Evolutionary conservation across 2,888 invertebrate species (phyloP).

Genomic region (Spodoptera exigua): DNA sequence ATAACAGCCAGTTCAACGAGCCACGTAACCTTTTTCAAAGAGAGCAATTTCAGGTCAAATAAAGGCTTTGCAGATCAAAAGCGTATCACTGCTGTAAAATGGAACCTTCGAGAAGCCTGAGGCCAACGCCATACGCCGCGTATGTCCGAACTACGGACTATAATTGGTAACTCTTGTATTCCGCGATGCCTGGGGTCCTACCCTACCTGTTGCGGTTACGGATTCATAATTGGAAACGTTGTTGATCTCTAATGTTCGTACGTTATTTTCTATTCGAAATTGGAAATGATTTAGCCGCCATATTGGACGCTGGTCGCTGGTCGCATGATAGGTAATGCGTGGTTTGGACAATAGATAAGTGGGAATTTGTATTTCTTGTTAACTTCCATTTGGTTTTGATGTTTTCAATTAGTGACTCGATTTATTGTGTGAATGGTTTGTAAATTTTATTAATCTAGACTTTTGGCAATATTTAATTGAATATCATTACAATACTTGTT

Average conservation of each 20-base stretch:
- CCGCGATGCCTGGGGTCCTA: constrained; percentile 38
- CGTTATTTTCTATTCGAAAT: constrained; percentile 16
- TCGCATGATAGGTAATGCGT: too few species aligned
- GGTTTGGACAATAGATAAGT: too few species aligned
- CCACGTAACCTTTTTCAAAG: constrained; percentile 20
- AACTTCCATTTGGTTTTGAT: too few species aligned
- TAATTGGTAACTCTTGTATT: constrained; percentile 78
- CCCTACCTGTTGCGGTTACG: constrained; percentile 41
- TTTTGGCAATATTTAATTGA: too few species aligned
- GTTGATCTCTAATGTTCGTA: constrained; percentile 24
- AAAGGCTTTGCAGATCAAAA: constrained; percentile 39
- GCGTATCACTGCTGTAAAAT: constrained; percentile 27
- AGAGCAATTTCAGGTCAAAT: constrained; percentile 28
- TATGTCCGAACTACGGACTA: constrained; percentile 64
- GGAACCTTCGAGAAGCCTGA: constrained; percentile 17
- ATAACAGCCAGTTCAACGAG: not conserved
- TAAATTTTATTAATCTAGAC: too few species aligned
- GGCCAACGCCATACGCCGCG: constrained; percentile 62
- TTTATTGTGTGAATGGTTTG: too few species aligned
- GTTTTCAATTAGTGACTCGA: too few species aligned
- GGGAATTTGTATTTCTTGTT: too few species aligned
- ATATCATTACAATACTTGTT: too few species aligned
- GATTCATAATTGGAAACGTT: constrained; percentile 42
- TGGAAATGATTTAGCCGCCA: constrained; percentile 11
- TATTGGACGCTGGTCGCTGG: constrained; percentile 6